Base-by-base conservation (phyloP, 2,888 invertebrate genomes). In the Auanema sp. region DNA sequence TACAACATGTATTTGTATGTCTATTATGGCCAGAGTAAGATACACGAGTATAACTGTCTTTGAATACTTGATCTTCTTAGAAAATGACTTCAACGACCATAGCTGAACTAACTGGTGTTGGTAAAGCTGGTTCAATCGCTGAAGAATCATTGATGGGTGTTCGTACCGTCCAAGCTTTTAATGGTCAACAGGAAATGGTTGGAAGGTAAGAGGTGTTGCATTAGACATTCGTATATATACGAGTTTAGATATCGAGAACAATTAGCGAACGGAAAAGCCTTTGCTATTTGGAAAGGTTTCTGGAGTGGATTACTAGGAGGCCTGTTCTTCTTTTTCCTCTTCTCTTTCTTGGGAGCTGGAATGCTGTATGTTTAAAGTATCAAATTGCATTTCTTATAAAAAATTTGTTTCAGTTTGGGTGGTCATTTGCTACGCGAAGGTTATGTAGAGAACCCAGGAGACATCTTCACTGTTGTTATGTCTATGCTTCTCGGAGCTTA, bases 221-320 rank as follows among this genome's bases (percentile, higher is more conserved):
- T 33, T 24, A 21, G 11, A 11, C 25, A 21, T 24, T 53, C 14
- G 14, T 24, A 16, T 24, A 23, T 18, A 5, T 16, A 1, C 4
- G n/a, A 1, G 41, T 57, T 41, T 49, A 64, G 69, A 44, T 78
- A 78, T 58, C 23, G 55, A 16, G 52, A 55, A 0, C 71, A 76
- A 21, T 53, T 78, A 14, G 47, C 63, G n/a, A 64, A 68, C 16
- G 77, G 76, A 54, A 72, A 66, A 58, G 59, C 64, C 16, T 76
- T 68, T 49, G 78, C 73, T 5, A 58, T 77, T 5, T 64, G 68
- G 74, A 78, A 78, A 61, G 76, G 76, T 23, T 71, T 77, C 53
- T 78, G 73, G 74, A 69, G 69, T 40, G 78, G 78, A 49, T 69
- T 79, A 49, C 67, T 77, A 55, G 78, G 74, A n/a, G 78, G 78